Evolutionary conservation across 1,140 invertebrate species (phyloP).

Genomic region (Tetramorium alpestre): DNA sequence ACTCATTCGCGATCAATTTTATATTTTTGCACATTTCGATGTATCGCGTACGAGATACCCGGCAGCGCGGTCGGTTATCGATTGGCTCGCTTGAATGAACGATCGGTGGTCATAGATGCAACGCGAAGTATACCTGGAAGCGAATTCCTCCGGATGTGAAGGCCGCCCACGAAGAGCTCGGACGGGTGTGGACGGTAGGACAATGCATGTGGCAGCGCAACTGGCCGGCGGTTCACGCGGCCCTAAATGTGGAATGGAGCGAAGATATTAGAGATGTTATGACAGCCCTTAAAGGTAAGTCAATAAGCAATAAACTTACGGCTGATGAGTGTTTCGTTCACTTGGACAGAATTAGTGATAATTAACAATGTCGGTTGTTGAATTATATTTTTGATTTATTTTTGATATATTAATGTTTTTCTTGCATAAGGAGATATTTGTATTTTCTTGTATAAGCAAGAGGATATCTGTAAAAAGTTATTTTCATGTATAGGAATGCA

Average conservation of each 20-base stretch:
- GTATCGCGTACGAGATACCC: neutral
- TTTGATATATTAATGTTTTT: neutral
- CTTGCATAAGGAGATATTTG: neutral
- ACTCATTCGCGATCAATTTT: neutral
- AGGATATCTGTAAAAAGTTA: neutral
- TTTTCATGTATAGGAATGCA: neutral
- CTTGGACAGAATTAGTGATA: neutral
- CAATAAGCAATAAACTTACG: neutral
- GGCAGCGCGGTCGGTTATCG: neutral
- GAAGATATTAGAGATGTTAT: slow-evolving; percentile 92
- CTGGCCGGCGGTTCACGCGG: slow-evolving; percentile 91
- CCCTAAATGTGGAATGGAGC: slow-evolving; percentile 90
- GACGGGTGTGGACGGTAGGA: slow-evolving; percentile 92
- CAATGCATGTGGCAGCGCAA: slow-evolving; percentile 94
- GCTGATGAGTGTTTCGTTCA: neutral
- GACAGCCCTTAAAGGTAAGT: slow-evolving; percentile 90
- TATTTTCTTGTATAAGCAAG: neutral
- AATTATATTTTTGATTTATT: neutral
- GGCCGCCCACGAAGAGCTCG: slow-evolving; percentile 89
- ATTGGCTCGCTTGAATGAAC: slow-evolving; percentile 55
- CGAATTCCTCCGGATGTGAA: slow-evolving; percentile 92
- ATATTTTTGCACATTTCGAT: slow-evolving; percentile 1
- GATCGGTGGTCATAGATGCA: slow-evolving; percentile 88
- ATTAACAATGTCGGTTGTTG: neutral
- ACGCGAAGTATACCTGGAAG: slow-evolving; percentile 97